These are phyloP conservation scores for Euborellia annulipes DNA, from an alignment of 1,140 invertebrate species.

Conservation along the genomic window DNA sequence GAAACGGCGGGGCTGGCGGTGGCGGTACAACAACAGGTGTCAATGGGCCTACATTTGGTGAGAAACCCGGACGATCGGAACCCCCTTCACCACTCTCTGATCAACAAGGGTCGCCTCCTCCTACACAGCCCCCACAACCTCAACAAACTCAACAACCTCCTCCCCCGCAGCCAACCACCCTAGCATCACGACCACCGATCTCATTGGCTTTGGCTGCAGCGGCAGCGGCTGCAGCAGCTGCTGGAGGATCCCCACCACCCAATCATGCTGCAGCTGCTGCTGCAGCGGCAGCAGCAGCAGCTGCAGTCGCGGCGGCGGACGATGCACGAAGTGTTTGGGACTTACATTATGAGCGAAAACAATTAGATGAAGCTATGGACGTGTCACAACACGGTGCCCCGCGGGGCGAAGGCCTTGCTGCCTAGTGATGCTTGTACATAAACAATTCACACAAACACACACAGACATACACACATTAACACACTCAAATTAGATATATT, in stretches of 20 bases:
- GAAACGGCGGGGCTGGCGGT: conserved; percentile 14
- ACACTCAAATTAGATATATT: background rate
- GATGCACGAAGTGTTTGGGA: conserved; percentile 17
- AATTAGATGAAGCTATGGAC: conserved; percentile 19
- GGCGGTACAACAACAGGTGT: conserved; percentile 20
- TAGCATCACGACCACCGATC: conserved; percentile 2
- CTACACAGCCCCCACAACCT: conserved; percentile 10
- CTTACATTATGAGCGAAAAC: conserved; percentile 17
- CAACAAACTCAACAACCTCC: conserved; percentile 5
- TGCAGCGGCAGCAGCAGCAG: background rate
- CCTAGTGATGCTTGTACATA: conserved; percentile 22
- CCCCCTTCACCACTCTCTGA: conserved; percentile 8
- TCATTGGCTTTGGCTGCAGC: background rate
- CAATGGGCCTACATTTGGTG: conserved; percentile 12
- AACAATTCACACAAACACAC: background rate
- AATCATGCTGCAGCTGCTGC: background rate
- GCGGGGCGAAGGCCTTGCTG: conserved; percentile 32
- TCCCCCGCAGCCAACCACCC: background rate
- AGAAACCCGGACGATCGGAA: conserved; percentile 6
- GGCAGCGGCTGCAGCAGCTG: background rate
- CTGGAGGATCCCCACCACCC: background rate
- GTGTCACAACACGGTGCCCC: conserved; percentile 26
- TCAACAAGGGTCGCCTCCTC: conserved; percentile 8
- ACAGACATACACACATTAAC: background rate
- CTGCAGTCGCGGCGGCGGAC: background rate